A percentile compares a stretch with the other conserved stretches of the same genome.
phyloP scores from a whole-genome alignment of 2,797 vertebrate genomes.

The Lycodopsis pacificus region DNA sequence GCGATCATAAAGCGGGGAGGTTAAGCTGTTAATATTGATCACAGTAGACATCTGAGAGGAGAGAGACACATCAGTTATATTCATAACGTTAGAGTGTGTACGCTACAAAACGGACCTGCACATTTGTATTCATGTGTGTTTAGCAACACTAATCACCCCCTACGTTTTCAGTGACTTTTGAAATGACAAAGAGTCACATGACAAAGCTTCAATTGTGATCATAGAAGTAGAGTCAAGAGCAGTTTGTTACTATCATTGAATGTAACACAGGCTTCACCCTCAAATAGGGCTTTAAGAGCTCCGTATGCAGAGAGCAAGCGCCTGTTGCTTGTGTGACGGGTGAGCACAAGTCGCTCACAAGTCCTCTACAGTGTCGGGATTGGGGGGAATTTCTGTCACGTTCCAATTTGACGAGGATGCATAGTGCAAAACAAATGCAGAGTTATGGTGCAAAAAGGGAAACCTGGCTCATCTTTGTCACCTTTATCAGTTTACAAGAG shows the following conservation, averaged over 20 bases:
- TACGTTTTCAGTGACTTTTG: background rate
- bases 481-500: too few species aligned
- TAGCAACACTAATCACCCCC: background rate
- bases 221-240: background rate
- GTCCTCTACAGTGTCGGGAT: background rate
- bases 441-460: background rate
- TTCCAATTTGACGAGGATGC: background rate
- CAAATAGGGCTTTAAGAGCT: background rate
- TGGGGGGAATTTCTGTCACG: background rate
- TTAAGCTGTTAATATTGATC: constrained; percentile 46
- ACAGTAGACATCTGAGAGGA: constrained; percentile 18
- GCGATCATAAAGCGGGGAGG: constrained; percentile 16
- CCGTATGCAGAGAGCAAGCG: background rate
- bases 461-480: background rate
- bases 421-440: background rate
- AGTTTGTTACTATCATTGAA: background rate
- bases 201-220: background rate
- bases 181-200: background rate
- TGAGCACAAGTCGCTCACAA: background rate
- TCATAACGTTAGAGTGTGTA: background rate
- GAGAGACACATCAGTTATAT: background rate
- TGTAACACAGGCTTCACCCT: background rate
- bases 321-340: background rate
- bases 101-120: background rate
- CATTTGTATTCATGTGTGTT: background rate